A percentile compares a stretch with the other conserved stretches of the same genome.
Conservation (phyloP, 2,888 invertebrate genomes). For the Trachelus troglodyta region DNA sequence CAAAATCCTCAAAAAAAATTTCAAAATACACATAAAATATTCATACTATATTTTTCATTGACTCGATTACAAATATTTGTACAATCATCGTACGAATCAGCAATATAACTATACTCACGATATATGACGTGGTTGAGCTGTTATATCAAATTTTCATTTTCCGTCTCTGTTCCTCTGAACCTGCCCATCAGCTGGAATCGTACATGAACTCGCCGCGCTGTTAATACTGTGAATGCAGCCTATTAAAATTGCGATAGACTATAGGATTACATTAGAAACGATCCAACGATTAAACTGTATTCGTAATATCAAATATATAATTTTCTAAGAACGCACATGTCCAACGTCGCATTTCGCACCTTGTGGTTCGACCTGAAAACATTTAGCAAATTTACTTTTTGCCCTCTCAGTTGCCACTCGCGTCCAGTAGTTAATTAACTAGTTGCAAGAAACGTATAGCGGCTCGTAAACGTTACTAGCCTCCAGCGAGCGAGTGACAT, state of each 20-base stretch:
- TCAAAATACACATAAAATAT: too few relatives aligned
- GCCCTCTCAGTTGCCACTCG: constrained; percentile 20
- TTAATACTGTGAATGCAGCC: background rate
- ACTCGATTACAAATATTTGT: too few relatives aligned
- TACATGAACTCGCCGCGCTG: background rate
- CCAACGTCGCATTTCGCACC: background rate
- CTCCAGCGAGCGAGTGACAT: background rate
- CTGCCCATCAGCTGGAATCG: background rate
- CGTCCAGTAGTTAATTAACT: constrained; percentile 46
- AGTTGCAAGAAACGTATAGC: constrained; percentile 34
- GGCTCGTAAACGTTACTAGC: constrained; percentile 24
- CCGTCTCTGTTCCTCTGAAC: background rate
- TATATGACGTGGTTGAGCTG: too few relatives aligned
- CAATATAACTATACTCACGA: too few relatives aligned
- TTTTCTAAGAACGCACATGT: background rate
- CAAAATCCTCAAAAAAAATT: too few relatives aligned
- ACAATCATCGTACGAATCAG: too few relatives aligned
- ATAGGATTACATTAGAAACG: background rate
- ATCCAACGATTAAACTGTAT: background rate
- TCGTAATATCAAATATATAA: background rate
- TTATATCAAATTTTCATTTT: too few relatives aligned
- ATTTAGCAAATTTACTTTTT: constrained; percentile 23
- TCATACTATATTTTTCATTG: too few relatives aligned
- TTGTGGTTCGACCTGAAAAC: background rate
- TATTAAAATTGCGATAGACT: background rate